Evolutionary conservation across 2,888 invertebrate genomes (phyloP), one percentile per base, ranked within the genome.

Genomic region (Coenonympha arcania): DNA sequence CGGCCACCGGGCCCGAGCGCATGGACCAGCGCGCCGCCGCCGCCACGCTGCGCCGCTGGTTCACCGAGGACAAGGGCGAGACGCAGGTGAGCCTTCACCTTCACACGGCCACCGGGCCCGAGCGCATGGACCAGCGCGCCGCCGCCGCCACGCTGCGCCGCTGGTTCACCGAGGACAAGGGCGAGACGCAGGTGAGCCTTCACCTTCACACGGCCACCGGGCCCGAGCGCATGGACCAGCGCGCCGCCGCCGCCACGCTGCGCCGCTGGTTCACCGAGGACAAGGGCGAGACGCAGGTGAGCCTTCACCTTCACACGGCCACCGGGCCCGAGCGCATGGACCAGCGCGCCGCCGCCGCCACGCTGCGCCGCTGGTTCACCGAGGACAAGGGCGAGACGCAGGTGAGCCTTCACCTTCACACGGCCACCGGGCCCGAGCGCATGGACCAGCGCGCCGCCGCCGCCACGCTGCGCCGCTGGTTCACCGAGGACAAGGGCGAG

Each of bases 231-330:
- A 90, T 68, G 89, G 91, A 59, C 89, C 92, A 72, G 57, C 72
- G 79, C 0, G 80, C 84, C 0, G 92, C 95, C 0, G 93, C 93
- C 65, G 93, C 95, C 47, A 96, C 97, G 91, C 85, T 98, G 19
- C 87, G 95, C 36, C 87, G 98, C 47, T 98, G 98, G 98, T 96
- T 96, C 83, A 91, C 95, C 16, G 98, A 98, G 79, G 95, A 96
- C 65, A 90, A 90, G 60, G 97, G 96, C 0, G 81, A 82, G 71
- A 75, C 80, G 3, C 68, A 64, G 65, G 73, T 72, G 16, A 56
- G 60, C 36, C 89, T 98, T 0, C 87, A 95, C 16, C 79, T 98
- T 31, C 83, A 93, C 0, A 63, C 88, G 0, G 73, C 70, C 0
- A 63, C 88, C 76, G 41, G 87, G 75, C 60, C 85, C 73, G 41